These are phyloP conservation scores for Tachina grossa DNA, from an alignment of 2,888 invertebrate genomes.

Conservation along the genomic window DNA sequence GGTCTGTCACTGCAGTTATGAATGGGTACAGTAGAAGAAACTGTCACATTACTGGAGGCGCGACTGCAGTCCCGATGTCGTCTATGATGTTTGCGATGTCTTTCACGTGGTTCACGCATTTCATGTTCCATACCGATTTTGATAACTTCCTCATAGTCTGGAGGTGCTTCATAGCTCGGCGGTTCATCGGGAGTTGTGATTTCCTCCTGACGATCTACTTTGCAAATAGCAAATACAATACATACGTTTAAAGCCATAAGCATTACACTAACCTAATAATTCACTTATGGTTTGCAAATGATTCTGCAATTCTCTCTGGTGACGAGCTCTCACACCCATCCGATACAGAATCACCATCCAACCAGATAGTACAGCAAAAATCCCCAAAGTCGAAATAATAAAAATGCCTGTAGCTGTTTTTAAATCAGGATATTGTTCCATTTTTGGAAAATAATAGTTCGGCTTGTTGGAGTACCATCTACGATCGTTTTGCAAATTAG, in stretches of 20 bases:
- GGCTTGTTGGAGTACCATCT: conserved; percentile 87
- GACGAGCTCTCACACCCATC: conserved; percentile 85
- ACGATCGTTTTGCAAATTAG: conserved; percentile 84
- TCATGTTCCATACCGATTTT: conserved; percentile 84
- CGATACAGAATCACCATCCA: conserved; percentile 86
- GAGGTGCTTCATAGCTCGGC: conserved; percentile 88
- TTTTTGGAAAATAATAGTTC: conserved; percentile 89
- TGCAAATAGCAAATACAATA: not conserved
- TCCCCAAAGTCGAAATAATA: conserved; percentile 86
- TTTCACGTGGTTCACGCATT: conserved; percentile 78
- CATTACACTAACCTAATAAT: conserved; percentile 84
- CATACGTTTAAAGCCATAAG: conserved; percentile 31
- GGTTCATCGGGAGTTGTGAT: conserved; percentile 84
- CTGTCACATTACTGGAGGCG: conserved; percentile 75
- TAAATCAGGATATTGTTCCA: conserved; percentile 86
- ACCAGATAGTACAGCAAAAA: conserved; percentile 86
- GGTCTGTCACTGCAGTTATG: conserved; percentile 76
- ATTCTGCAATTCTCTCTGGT: conserved; percentile 86
- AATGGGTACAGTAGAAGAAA: conserved; percentile 73
- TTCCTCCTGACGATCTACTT: conserved; percentile 83
- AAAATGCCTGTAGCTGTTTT: conserved; percentile 87
- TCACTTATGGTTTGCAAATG: conserved; percentile 88
- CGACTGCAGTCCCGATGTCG: conserved; percentile 76
- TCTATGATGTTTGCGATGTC: conserved; percentile 76
- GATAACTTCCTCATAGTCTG: conserved; percentile 88